Evolutionary conservation across 2,797 vertebrate genomes (phyloP).

Genomic region (Taeniopygia guttata): DNA sequence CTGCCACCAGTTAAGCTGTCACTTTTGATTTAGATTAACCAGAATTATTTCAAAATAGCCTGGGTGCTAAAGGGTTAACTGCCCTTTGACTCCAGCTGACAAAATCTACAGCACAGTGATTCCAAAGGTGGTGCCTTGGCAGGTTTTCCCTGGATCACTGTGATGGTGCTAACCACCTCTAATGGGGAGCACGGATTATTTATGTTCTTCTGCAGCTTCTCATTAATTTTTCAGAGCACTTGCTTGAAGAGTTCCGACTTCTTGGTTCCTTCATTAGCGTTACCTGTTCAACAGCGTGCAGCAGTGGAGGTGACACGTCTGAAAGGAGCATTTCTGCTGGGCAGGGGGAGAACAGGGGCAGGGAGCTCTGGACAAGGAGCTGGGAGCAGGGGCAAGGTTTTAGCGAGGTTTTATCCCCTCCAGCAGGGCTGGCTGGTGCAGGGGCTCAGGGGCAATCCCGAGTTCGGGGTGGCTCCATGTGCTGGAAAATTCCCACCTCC

Average conservation of each 20-base stretch:
- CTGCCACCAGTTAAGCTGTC: background rate
- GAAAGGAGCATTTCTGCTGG: background rate
- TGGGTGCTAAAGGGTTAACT: background rate
- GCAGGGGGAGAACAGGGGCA: too few relatives aligned
- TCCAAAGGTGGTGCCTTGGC: background rate
- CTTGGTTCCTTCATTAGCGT: background rate
- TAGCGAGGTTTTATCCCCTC: fast-evolving
- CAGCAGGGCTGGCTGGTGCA: fast-evolving
- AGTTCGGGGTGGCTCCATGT: too few relatives aligned
- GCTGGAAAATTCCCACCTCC: too few relatives aligned
- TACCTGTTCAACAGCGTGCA: background rate
- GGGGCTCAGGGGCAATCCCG: background rate
- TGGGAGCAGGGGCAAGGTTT: background rate
- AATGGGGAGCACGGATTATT: background rate
- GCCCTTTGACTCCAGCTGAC: background rate
- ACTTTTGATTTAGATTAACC: constrained; percentile 30
- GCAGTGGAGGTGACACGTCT: background rate
- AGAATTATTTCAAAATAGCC: background rate
- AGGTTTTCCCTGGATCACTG: background rate
- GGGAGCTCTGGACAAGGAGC: background rate
- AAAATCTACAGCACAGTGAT: background rate
- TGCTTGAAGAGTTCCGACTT: background rate
- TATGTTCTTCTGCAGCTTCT: background rate
- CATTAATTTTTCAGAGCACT: background rate
- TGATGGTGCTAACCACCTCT: background rate